Base-by-base conservation (phyloP, 1,140 invertebrate genomes). In the Drosophila kohkoa region DNA sequence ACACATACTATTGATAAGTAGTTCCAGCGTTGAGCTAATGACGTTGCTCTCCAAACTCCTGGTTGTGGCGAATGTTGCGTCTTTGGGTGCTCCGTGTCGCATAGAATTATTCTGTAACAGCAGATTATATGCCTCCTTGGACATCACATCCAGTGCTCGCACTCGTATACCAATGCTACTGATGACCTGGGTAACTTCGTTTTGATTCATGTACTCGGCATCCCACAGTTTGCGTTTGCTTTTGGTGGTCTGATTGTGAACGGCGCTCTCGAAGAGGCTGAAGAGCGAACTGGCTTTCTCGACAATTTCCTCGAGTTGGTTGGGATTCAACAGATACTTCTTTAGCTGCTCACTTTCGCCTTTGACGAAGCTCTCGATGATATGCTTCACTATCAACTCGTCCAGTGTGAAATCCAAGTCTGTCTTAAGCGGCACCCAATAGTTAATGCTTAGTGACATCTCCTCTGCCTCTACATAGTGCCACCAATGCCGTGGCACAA, bases 401-500 rank as follows among this genome's bases (percentile, higher is more conserved):
- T 92, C 87, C 5, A 92, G 49, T 5, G 80, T 76, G 43, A 81
- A 49, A 30, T 91, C 80, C 5, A 87, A 28, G 60, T 92, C 91
- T 81, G 86, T 93, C 93, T 96, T 95, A 79, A 96, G 91, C 51
- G 96, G 96, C 67, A 99, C 92, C 98, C 98, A 99, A 49, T 96
- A 95, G 93, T 99, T 99, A 0, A 99, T 94, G 85, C 96, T 96
- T 11, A 99, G 95, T 28, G 94, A 94, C 15, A 96, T 94, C 15
- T 94, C 93, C 48, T 96, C 82, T 81, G 96, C 96, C 92, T 98
- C 96, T 4, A 99, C 98, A 93, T 97, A 98, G 94, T 99, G 98
- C 98, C 98, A 99, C 98, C 98, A 99, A 58, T 97, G 95, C 77
- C 94, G 94, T 6, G 98, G 98, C 1, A 99, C 96, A 89, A 97